These are phyloP conservation scores for Nemopilema nomurai DNA, from an alignment of 30 jellyfish, hydroid and myxozoan species.

Conservation along the genomic window DNA sequence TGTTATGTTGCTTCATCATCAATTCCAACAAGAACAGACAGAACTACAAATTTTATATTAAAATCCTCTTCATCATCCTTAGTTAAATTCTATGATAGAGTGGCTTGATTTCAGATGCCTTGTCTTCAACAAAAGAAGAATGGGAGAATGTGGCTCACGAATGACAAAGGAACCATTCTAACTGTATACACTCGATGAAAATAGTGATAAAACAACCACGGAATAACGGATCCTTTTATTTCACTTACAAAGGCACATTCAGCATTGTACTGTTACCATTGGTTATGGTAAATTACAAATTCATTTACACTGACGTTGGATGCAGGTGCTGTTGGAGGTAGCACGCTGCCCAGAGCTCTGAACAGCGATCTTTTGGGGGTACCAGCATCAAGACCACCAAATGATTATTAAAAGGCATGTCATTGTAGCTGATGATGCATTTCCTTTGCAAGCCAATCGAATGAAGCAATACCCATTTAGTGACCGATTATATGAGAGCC, in stretches of 20 bases:
- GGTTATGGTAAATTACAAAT: not conserved
- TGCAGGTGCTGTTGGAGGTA: not conserved
- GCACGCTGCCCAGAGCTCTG: constrained; percentile 10
- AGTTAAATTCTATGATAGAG: too few relatives aligned
- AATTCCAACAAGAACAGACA: too few relatives aligned
- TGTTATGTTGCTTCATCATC: too few relatives aligned
- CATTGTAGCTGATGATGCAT: constrained; percentile 5
- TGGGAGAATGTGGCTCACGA: too few relatives aligned
- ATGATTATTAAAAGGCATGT: constrained; percentile 10
- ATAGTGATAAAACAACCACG: too few relatives aligned
- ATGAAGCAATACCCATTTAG: constrained; percentile 22
- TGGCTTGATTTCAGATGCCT: too few relatives aligned
- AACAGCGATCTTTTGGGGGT: not conserved
- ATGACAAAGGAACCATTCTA: too few relatives aligned
- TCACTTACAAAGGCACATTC: not conserved
- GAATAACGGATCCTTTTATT: too few relatives aligned
- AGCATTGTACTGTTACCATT: not conserved
- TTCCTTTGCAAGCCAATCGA: not conserved
- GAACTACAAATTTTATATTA: too few relatives aligned
- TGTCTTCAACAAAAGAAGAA: too few relatives aligned
- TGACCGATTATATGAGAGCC: not conserved
- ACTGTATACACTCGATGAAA: too few relatives aligned
- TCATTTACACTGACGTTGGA: not conserved
- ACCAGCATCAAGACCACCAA: constrained; percentile 29
- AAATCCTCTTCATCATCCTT: too few relatives aligned